Evolutionary conservation across 1,140 invertebrate species (phyloP).

Genomic region (Maconellicoccus hirsutus): DNA sequence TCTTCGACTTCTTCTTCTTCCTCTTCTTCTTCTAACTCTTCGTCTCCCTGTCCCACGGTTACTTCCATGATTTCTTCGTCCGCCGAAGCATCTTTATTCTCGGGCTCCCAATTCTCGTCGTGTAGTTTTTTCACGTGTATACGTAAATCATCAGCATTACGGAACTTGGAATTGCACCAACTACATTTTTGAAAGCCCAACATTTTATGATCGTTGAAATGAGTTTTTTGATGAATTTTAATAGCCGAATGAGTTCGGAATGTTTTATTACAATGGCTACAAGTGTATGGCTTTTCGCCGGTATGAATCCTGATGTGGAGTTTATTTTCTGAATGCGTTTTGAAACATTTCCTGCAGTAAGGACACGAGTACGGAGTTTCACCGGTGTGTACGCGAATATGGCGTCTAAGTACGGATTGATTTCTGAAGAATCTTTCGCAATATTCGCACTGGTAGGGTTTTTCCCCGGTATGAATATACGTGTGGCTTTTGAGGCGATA

Average conservation of each 20-base stretch:
- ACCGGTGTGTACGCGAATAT: slow-evolving; percentile 41
- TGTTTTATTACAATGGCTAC: slow-evolving; percentile 25
- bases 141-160: background rate
- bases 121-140: background rate
- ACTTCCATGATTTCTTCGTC: background rate
- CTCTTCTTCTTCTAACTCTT: slow-evolving; percentile 2
- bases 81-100: background rate
- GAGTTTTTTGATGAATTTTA: slow-evolving; percentile 10
- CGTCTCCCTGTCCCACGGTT: background rate
- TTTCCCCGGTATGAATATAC: slow-evolving; percentile 28
- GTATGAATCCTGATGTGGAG: slow-evolving; percentile 25
- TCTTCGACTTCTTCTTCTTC: slow-evolving; percentile 11
- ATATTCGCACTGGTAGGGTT: slow-evolving; percentile 26
- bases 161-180: slow-evolving; percentile 1
- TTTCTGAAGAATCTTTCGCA: slow-evolving; percentile 43
- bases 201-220: background rate
- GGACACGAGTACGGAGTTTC: slow-evolving; percentile 26
- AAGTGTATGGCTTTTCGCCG: slow-evolving; percentile 28
- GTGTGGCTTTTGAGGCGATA: slow-evolving; percentile 25
- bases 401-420: slow-evolving; percentile 49
- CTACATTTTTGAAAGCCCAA: background rate
- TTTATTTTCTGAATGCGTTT: slow-evolving; percentile 12
- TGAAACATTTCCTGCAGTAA: background rate
- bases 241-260: slow-evolving; percentile 20
- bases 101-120: background rate